Percentiles rank a stretch among this genome's conserved stretches.
These are phyloP conservation scores for Spizella passerina DNA, from an alignment of 2,797 vertebrate genomes.

Conservation along the genomic window DNA sequence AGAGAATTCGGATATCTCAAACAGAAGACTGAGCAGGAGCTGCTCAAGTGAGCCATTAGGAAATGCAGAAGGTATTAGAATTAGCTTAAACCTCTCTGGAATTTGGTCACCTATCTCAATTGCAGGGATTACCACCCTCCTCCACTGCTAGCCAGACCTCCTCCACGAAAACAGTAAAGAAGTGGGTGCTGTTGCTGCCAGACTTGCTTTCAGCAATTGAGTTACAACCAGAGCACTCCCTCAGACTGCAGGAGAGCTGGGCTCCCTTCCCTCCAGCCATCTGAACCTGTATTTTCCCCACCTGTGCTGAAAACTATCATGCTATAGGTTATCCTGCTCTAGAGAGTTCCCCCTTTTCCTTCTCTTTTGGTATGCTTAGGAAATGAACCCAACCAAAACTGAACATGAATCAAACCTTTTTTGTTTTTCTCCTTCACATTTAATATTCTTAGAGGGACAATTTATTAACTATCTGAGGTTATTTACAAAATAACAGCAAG, in stretches of 20 bases:
- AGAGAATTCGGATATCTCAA: not conserved
- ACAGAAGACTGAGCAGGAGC: not conserved
- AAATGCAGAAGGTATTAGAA: not conserved
- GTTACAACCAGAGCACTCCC: not conserved
- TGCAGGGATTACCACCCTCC: not conserved
- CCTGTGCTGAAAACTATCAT: not conserved
- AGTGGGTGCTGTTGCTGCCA: not conserved
- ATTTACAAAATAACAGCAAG: not conserved
- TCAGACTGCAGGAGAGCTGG: not conserved
- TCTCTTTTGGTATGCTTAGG: not conserved
- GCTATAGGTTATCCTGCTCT: not conserved
- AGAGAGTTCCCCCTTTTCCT: not conserved
- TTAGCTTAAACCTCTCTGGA: not conserved
- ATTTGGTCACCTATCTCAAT: not conserved
- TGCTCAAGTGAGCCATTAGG: not conserved
- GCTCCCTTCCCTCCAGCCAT: not conserved
- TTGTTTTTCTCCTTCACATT: not conserved
- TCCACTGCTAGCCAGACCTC: not conserved
- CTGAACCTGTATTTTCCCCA: not conserved
- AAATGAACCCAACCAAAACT: not conserved
- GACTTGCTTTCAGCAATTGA: rapidly evolving
- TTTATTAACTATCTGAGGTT: not conserved
- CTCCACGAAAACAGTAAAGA: not conserved
- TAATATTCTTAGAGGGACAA: not conserved
- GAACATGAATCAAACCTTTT: not conserved